Evolutionary conservation across 1,140 invertebrate species (phyloP).

Genomic region (Euschistus heros): DNA sequence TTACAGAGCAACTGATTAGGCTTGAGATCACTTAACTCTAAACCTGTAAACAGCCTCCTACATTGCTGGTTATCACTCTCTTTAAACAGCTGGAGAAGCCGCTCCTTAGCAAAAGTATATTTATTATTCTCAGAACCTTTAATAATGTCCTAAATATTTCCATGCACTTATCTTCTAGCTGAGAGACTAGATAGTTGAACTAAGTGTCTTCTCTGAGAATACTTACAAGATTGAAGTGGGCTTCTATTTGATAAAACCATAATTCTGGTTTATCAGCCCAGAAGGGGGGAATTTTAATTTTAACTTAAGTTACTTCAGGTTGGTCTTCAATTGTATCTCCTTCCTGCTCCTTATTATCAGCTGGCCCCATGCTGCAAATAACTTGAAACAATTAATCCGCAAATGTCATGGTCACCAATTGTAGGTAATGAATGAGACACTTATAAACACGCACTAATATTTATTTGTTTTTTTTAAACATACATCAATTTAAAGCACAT

Average conservation of each 20-base stretch:
- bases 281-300: background rate
- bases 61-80: background rate
- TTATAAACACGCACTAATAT: no score
- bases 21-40: background rate
- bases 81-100: background rate
- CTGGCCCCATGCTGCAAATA: no score
- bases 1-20: conserved; percentile 7
- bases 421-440: no score
- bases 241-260: background rate
- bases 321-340: no score
- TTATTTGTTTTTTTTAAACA: no score
- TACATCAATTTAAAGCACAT: no score
- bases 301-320: no score
- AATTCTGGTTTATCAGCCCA: background rate
- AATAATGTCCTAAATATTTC: background rate
- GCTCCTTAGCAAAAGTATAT: conserved; percentile 7
- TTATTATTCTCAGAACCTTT: conserved; percentile 1
- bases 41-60: background rate
- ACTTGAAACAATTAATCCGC: no score
- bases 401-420: no score
- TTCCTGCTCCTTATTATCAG: no score
- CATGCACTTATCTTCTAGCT: background rate
- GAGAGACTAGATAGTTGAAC: background rate
- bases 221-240: background rate
- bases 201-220: background rate